Percentiles rank a stretch among this genome's conserved stretches.
These are phyloP conservation scores for Drosophila nigromelanica DNA, from an alignment of 1,140 invertebrate genomes.

Conservation along the genomic window DNA sequence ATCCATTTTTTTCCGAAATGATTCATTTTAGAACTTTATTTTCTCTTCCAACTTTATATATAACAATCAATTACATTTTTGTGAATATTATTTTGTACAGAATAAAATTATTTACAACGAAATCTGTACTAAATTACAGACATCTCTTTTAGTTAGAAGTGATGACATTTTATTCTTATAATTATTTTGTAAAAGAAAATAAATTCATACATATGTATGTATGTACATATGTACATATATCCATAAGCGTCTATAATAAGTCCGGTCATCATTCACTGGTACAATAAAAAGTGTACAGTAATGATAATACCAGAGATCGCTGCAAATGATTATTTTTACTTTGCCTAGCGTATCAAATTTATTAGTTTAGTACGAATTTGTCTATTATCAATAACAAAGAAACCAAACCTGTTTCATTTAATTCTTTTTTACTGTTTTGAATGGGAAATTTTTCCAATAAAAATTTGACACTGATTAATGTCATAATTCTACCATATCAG, in stretches of 20 bases:
- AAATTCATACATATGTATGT: too few relatives aligned
- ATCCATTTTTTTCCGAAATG: too few relatives aligned
- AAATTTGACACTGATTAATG: constrained; percentile 46
- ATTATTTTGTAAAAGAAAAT: too few relatives aligned
- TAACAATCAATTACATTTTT: too few relatives aligned
- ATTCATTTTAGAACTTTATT: too few relatives aligned
- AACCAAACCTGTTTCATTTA: constrained; percentile 19
- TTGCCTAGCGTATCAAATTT: constrained; percentile 8
- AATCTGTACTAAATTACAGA: too few relatives aligned
- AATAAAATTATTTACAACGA: too few relatives aligned
- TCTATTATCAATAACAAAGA: constrained; percentile 15
- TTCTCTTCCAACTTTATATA: too few relatives aligned
- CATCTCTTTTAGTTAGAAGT: too few relatives aligned
- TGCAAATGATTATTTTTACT: not conserved
- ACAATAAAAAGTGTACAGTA: constrained; percentile 19
- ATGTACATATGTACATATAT: too few relatives aligned
- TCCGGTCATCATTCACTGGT: not conserved
- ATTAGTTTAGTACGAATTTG: constrained; percentile 25
- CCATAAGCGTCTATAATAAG: not conserved
- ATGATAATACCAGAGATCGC: constrained; percentile 20
- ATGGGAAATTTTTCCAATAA: constrained; percentile 29
- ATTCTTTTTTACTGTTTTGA: constrained; percentile 6
- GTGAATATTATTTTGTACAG: too few relatives aligned
- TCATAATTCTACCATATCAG: constrained; percentile 23
- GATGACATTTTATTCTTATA: too few relatives aligned